Conservation (phyloP, 2,113 vertebrate species). For the Clinocottus analis region DNA sequence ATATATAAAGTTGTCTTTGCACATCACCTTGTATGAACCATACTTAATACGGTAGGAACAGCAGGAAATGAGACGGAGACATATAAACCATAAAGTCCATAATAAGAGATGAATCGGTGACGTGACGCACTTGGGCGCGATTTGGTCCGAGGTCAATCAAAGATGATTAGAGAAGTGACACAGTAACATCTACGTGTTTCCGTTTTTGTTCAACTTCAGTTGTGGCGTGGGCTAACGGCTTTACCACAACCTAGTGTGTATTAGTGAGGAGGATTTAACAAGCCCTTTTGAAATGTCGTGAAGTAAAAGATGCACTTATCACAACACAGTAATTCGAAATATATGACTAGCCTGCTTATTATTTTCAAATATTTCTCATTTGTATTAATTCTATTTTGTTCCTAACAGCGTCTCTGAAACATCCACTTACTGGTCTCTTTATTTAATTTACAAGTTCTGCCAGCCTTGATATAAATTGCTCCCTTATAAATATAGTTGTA, state of each 20-base stretch:
- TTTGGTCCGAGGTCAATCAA: slow-evolving; percentile 17
- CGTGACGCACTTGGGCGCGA: slow-evolving; percentile 20
- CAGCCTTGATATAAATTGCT: too few species aligned
- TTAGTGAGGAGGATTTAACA: background rate
- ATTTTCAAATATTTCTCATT: background rate
- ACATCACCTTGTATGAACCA: background rate
- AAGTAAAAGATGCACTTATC: background rate
- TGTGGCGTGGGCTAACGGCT: background rate
- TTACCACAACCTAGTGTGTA: background rate
- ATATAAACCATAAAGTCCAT: background rate
- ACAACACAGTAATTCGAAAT: background rate
- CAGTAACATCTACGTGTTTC: rapidly evolving
- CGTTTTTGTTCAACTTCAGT: slow-evolving; percentile 12
- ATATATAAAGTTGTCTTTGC: too few species aligned
- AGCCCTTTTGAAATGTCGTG: background rate
- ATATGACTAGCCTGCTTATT: background rate
- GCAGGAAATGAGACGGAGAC: slow-evolving; percentile 17
- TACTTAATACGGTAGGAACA: background rate
- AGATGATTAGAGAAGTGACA: slow-evolving; percentile 29
- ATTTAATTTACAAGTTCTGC: background rate
- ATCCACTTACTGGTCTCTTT: background rate
- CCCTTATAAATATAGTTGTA: background rate
- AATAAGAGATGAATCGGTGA: background rate
- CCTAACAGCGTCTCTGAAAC: background rate
- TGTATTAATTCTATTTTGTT: background rate